Evolutionary conservation across 2,888 invertebrate genomes (phyloP), one percentile per base, ranked within the genome.

Genomic region (Teleogryllus oceanicus): DNA sequence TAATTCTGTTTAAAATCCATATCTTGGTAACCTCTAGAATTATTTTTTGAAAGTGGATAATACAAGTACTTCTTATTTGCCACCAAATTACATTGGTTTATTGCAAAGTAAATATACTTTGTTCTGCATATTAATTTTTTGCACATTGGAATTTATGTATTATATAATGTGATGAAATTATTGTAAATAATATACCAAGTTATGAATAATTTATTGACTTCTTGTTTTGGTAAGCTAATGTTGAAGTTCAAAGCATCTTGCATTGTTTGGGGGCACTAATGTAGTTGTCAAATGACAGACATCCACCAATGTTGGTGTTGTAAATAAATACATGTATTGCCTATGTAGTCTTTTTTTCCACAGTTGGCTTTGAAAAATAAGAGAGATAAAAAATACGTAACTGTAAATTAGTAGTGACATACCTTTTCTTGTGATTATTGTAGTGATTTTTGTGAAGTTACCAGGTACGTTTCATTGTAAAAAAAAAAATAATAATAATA

Each of bases 171-270:
- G 62, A 62, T 62, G 62, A 62, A 62, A 62, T 18, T 62, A n/a
- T 62, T 62, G 62, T 62, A 62, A 62, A 62, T 62, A 62, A 62
- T n/a, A 62, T 37, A 62, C 62, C n/a, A n/a, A 62, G n/a, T 62
- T 13, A 18, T 12, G n/a, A 13, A 62, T 62, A 62, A 62, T 62
- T 62, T 62, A 62, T 62, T 37, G 37, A 37, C 37, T 37, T 62
- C 16, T 62, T 62, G n/a, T 18, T 37, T 62, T 62, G 62, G 62
- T 62, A 62, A 62, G n/a, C 62, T 18, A 62, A 62, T n/a, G n/a
- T 62, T 62, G 62, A 62, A 62, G n/a, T 18, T n/a, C 16, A n/a
- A 62, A 62, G 62, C n/a, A 62, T 37, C 5, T 62, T 62, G 13
- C n/a, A 18, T 18, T 62, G 62, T 62, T 62, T 18, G 62, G 62